Conservation (phyloP, 2,888 invertebrate species). For the Melitaea athalia region DNA sequence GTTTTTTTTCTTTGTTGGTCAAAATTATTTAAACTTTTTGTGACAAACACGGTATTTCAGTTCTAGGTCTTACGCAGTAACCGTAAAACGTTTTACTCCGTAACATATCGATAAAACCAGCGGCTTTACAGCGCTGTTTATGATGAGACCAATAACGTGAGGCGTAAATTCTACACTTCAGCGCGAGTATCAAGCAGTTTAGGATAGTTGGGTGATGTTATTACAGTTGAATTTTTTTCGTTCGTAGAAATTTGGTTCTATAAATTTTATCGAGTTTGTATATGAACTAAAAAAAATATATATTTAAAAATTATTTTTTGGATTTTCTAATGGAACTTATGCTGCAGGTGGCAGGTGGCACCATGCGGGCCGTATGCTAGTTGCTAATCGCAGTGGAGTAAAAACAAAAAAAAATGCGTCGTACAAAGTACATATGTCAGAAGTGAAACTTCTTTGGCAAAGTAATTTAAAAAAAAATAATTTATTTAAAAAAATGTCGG, state of each 20-base stretch:
- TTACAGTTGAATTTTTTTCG: neutral
- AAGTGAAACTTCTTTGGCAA: too few relatives aligned
- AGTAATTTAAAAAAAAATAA: too few relatives aligned
- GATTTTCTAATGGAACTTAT: too few relatives aligned
- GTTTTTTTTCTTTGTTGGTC: too few relatives aligned
- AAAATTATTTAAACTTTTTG: slow-evolving; percentile 19
- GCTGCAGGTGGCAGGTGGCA: too few relatives aligned
- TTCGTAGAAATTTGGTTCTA: neutral
- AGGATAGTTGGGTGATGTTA: neutral
- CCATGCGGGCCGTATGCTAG: too few relatives aligned
- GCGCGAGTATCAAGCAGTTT: neutral
- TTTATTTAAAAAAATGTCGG: too few relatives aligned
- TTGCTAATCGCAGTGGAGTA: too few relatives aligned
- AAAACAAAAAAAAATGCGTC: too few relatives aligned
- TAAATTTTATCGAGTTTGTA: neutral
- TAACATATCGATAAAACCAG: slow-evolving; percentile 42
- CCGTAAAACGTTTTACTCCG: slow-evolving; percentile 41
- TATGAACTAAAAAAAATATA: too few relatives aligned
- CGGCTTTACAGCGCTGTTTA: slow-evolving; percentile 44
- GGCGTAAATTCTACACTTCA: slow-evolving; percentile 15
- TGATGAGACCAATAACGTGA: slow-evolving; percentile 40
- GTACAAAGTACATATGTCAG: too few relatives aligned
- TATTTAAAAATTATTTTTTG: too few relatives aligned
- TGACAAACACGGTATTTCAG: slow-evolving; percentile 21
- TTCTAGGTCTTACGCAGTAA: slow-evolving; percentile 23